Base-by-base conservation (phyloP, 2,888 invertebrate species). In the Drosophila sordidula region DNA sequence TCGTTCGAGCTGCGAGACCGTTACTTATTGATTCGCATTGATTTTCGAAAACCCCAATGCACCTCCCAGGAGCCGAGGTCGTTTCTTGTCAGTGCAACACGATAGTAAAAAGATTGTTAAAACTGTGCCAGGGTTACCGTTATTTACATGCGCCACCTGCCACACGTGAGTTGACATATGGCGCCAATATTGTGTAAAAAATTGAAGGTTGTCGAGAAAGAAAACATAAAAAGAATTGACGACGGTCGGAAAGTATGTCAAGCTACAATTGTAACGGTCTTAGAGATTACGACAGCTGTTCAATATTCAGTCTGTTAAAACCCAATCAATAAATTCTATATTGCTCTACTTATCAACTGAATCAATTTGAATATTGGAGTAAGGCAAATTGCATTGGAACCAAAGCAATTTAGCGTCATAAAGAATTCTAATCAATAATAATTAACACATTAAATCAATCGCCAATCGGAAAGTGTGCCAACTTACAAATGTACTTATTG, bases 121-220 rank as follows among this genome's bases (percentile, higher is more conserved):
- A 77, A 66, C 32, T 18, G 39, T 72, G 61, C 54, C 73, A 66
- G 11, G 74, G 74, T 14, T 66, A 18, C 11, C 12, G 16, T 34
- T 34, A 36, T 26, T 55, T 8, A 5, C 34, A 55, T 44, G 12
- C 16, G 6, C 12, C 29, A 14, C 25, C 16, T 14, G 6, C 26
- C 25, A 29, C 6, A 51, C 29, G 25, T 38, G 25, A n/a, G 14
- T 38, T 29, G 8, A 29, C 8, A 9, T 29, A 4, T 22, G 22
- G 22, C 22, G 22, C 12, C 25, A 34, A 29, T 16, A 61, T 36
- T 25, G 45, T 29, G 38, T 14, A 6, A 16, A 14, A n/a, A 38
- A 22, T 11, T 3, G 34, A 50, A 29, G 45, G 39, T 29, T 12
- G 54, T 9, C 0, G 2, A 25, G 12, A 3, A 44, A 26, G 14